phyloP scores from a whole-genome alignment of 2,888 invertebrate species.

The Tipula unca region DNA sequence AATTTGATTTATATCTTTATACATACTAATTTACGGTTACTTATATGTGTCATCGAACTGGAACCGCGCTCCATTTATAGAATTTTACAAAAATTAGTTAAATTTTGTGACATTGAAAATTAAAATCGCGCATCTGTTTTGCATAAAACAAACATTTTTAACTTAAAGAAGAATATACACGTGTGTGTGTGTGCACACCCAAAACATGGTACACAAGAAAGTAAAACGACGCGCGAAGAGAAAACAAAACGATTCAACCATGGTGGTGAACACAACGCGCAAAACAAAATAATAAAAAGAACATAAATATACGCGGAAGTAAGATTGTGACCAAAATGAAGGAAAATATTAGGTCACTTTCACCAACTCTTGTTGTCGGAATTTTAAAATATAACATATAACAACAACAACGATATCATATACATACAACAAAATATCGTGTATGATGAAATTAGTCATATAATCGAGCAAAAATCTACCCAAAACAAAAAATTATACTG shows the following conservation, averaged over 20 bases:
- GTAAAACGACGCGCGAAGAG: not conserved
- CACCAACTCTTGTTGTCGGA: not conserved
- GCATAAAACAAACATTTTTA: not conserved
- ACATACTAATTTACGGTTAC: not conserved
- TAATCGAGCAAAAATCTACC: not conserved
- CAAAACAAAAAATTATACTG: not conserved
- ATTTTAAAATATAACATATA: constrained; percentile 1
- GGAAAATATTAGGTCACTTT: constrained; percentile 19
- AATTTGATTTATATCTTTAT: not conserved
- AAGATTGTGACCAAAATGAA: constrained; percentile 14
- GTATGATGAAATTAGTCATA: not conserved
- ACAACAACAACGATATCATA: not conserved
- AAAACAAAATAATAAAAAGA: constrained; percentile 2
- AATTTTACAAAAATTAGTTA: not conserved
- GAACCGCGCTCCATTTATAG: not conserved
- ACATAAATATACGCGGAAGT: constrained; percentile 17
- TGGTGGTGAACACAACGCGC: not conserved
- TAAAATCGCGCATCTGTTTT: not conserved
- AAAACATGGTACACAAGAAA: not conserved
- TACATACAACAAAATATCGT: too few relatives aligned
- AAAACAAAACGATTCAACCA: not conserved
- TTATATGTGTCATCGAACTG: not conserved
- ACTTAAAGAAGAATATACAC: not conserved
- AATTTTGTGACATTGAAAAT: not conserved
- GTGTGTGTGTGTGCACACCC: not conserved